phyloP scores from a whole-genome alignment of 1,140 invertebrate species.

The Zaprionus gabonicus region DNA sequence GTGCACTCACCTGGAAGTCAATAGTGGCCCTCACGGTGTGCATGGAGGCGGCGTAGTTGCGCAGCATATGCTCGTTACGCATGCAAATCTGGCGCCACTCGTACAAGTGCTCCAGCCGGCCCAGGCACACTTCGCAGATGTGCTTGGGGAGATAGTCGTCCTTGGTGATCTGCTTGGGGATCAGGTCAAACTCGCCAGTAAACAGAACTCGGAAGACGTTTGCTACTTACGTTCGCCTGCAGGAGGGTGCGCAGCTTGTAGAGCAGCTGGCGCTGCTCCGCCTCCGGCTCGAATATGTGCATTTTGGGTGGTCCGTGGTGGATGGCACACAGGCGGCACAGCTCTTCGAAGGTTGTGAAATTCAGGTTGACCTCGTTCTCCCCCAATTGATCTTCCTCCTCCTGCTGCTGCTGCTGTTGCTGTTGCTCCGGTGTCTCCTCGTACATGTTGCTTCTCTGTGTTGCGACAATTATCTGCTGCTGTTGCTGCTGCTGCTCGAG shows the following conservation, averaged over 20 bases:
- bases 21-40: constrained; percentile 88
- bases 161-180: constrained; percentile 87
- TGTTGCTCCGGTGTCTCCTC: neutral
- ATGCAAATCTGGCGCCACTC: constrained; percentile 88
- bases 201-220: neutral
- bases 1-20: constrained; percentile 85
- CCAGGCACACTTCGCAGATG: constrained; percentile 88
- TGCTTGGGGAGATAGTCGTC: constrained; percentile 89
- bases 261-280: constrained; percentile 88
- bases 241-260: constrained; percentile 89
- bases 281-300: constrained; percentile 89
- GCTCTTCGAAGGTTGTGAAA: constrained; percentile 87
- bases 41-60: constrained; percentile 89
- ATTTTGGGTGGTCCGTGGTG: constrained; percentile 87
- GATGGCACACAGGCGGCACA: constrained; percentile 88
- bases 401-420: constrained; percentile 30
- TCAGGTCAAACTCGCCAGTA: neutral
- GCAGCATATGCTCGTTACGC: constrained; percentile 87
- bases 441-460: constrained; percentile 38
- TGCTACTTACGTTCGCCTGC: constrained; percentile 85
- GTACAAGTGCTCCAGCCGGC: constrained; percentile 88
- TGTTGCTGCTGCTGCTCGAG: constrained; percentile 9
- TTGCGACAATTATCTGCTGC: constrained; percentile 35
- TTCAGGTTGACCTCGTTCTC: constrained; percentile 88
- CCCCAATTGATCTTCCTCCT: constrained; percentile 50